A percentile compares a stretch with the other conserved stretches of the same genome.
Evolutionary conservation across 1,140 invertebrate genomes (phyloP).

Genomic region (Nixonia krombeini): DNA sequence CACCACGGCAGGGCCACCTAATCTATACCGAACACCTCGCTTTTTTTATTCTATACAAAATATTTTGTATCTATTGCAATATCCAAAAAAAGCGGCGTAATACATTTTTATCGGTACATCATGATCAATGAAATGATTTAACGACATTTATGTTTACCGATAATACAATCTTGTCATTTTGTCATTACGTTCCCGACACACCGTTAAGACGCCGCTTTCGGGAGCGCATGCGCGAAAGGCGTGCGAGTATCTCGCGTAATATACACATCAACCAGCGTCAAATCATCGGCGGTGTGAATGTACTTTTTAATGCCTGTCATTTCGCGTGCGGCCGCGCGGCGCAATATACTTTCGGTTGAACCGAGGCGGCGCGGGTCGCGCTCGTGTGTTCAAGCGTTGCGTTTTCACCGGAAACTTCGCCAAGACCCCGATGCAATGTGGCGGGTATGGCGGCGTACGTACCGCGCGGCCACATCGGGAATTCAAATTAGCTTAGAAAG

Average conservation of each 20-base stretch:
- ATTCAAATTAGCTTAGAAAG: conserved; percentile 63
- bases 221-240: too few species aligned
- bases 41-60: too few species aligned
- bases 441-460: conserved; percentile 39
- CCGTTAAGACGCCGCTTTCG: conserved; percentile 11
- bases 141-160: too few species aligned
- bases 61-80: not conserved
- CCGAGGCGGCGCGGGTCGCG: conserved; percentile 30
- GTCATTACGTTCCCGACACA: too few species aligned
- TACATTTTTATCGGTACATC: not conserved
- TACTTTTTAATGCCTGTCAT: conserved; percentile 5
- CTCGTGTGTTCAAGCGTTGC: conserved; percentile 38
- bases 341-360: conserved; percentile 46
- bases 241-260: too few species aligned
- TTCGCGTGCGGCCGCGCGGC: conserved; percentile 5
- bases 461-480: conserved; percentile 47
- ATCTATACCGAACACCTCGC: too few species aligned
- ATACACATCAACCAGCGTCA: conserved; percentile 2
- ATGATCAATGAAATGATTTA: too few species aligned
- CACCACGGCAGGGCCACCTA: too few species aligned
- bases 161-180: too few species aligned
- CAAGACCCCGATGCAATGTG: conserved; percentile 34
- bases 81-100: not conserved
- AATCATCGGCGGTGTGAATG: conserved; percentile 3
- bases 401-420: conserved; percentile 53